Base-by-base conservation (phyloP, 1,140 invertebrate species). In the Arion vulgaris region DNA sequence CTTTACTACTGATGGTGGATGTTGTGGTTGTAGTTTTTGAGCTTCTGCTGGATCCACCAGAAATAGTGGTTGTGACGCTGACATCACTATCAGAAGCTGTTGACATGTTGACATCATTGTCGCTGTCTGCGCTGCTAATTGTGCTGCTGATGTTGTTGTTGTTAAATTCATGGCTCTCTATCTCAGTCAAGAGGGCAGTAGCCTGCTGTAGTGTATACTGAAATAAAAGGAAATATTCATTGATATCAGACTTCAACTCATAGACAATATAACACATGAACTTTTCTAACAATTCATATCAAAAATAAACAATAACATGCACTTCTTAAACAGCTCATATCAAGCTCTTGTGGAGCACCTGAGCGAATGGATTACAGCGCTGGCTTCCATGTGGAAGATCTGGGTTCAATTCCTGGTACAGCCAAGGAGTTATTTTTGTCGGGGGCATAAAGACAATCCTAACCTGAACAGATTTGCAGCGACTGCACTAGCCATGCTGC, bases 151-250 rank as follows among this genome's bases (percentile, higher is more conserved):
- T 45, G 71, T 66, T 74, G 71, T 74, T 81, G 49, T 72, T 78
- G 66, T 71, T 72, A 66, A 81, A 80, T 82, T 87, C n/a, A 84
- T 91, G 72, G 11, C 87, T 88, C 78, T 93, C 92, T 39, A 92
- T 81, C 77, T 93, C 92, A 19, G 89, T 92, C 69, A 93, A 85
- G 53, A 93, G 82, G 17, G 93, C 93, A 82, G 91, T 93, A 53
- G 93, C 93, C 81, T 93, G 91, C 71, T 90, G 92, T 71, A 93
- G 82, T 15, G 93, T 93, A 68, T 92, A 91, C 92, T 93, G 79
- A 76, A 87, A 84, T 49, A 7, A n/a, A n/a, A n/a, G n/a, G n/a
- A n/a, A n/a, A n/a, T n/a, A n/a, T n/a, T n/a, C n/a, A n/a, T n/a
- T n/a, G n/a, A 0, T 0, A 13, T 41, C 28, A 77, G 32, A 57